Evolutionary conservation across 2,888 invertebrate species (phyloP), one percentile per base, ranked within the genome.

Genomic region (Clistopyga incitator): DNA sequence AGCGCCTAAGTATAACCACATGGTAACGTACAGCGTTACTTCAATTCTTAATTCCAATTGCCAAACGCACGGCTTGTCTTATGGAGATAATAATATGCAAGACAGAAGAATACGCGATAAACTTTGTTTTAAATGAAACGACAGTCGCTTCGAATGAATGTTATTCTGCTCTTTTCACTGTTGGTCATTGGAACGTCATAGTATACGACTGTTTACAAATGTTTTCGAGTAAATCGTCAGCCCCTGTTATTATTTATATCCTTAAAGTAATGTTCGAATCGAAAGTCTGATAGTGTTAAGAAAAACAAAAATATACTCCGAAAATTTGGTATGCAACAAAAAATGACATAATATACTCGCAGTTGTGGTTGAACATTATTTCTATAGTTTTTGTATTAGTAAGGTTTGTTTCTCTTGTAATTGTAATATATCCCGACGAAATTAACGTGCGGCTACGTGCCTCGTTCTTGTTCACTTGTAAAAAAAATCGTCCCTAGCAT

Each of bases 201-300:
- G 34, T 50, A 18, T 50, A 74, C 47, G 50, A 45, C n/a, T 6
- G 45, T 47, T 64, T 61, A 61, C 74, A 29, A 20, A 20, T 56
- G 10, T 47, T 64, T 34, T 45, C 52, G 18, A 38, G 13, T 15
- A 23, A 45, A 29, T 23, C 10, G 56, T 61, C 1, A 47, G 45
- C 23, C 15, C 34, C 61, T 65, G 20, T 80, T 77, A 74, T 74
- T 68, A 64, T 61, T 77, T 83, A 74, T 72, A 64, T 61, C 45
- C 20, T 34, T 56, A 18, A 68, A 59, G 47, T 64, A 64, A 64
- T 59, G 38, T 75, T 76, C 54, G 50, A 68, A 78, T 74, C 23
- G 65, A 80, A 84, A 84, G 80, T 84, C 83, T 84, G 83, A 84
- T 78, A 80, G 77, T 64, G 74, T 68, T 84, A 77, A 80, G 77